Evolutionary conservation across 2,113 vertebrate species (phyloP), one percentile per base, ranked within the genome.

Genomic region (Sebastes schlegelii): DNA sequence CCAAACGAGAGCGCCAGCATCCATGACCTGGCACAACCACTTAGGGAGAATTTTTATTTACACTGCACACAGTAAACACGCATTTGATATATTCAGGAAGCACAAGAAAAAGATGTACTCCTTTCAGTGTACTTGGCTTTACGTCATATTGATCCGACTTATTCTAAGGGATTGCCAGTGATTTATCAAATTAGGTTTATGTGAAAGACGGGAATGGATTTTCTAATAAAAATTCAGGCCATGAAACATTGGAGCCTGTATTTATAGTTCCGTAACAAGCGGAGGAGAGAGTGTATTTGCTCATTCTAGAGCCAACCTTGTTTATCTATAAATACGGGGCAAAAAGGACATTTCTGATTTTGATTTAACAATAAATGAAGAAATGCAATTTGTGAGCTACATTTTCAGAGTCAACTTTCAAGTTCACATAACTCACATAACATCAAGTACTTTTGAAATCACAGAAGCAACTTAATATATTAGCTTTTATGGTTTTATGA

Each of bases 1-100:
- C 89, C 85, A 83, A 88, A 83, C 55, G 49, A 84, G 77, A 49
- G 82, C 69, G 86, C 88, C 79, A 74, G 76, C 91, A 88, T 92
- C 79, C 86, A 84, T 67, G 87, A 88, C 88, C 86, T 73, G 81
- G 82, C 88, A 88, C 76, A 78, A 89, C 80, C 77, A 79, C 88
- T 89, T 88, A 84, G 74, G 74, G 6, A 43, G 86, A 82, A 86
- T 74, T 83, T 34, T 80, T 89, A 87, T 85, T 89, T 89, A 86
- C 85, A 45, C 77, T 68, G 74, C 48, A 19, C 2, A 3, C 86
- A 52, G 86, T 90, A 91, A 91, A 91, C 90, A n/a, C n/a, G n/a
- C n/a, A 85, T 66, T 64, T 66, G 16, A 85, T 76, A 68, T 60
- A 74, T 85, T 82, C 58, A 68, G 34, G n/a, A 51, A 21, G n/a